Evolutionary conservation across 2,888 invertebrate species (phyloP), one percentile per base, ranked within the genome.

Genomic region (Apamea sordens): DNA sequence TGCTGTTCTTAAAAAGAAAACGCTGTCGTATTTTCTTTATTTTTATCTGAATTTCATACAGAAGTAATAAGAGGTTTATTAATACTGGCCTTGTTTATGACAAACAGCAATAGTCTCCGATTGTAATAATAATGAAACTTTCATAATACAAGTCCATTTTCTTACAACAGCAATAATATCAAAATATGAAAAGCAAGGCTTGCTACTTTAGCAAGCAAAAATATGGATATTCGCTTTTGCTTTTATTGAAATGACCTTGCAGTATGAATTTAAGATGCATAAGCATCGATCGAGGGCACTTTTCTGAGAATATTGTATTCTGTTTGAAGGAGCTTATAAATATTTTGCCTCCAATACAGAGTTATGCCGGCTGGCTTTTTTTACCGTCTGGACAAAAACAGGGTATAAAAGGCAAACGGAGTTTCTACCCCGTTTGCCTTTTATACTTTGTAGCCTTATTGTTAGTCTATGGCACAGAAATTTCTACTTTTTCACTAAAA

Each of bases 211-310:
- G 8, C 8, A 28, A 44, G 50, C 56, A 44, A 41, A 83, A 80
- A 77, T 64, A 44, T 18, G 28, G 47, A 56, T 76, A 65, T 70
- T 53, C 44, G 7, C 10, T 24, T 59, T 70, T 28, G 41, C 13
- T 67, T 84, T 21, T 70, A 53, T 79, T 61, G 21, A n/a, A 71
- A 53, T 47, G 24, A 47, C 28, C 61, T 79, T 59, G 4, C 8
- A 41, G 24, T 11, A 67, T 47, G 32, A 71, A 71, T 65, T 84
- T 3, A n/a, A 67, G 53, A 79, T 71, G 36, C 65, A 79, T 44
- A 70, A 63, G 79, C 59, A 67, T 28, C 53, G n/a, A 61, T 67
- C 18, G 44, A 47, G 44, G 15, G 3, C 41, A 8, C 56, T 70
- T 36, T 79, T 28, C 15, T 28, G 15, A 56, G 47, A 71, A 84